phyloP scores from a whole-genome alignment of 2,113 vertebrate species.

The Scytalopus superciliaris region DNA sequence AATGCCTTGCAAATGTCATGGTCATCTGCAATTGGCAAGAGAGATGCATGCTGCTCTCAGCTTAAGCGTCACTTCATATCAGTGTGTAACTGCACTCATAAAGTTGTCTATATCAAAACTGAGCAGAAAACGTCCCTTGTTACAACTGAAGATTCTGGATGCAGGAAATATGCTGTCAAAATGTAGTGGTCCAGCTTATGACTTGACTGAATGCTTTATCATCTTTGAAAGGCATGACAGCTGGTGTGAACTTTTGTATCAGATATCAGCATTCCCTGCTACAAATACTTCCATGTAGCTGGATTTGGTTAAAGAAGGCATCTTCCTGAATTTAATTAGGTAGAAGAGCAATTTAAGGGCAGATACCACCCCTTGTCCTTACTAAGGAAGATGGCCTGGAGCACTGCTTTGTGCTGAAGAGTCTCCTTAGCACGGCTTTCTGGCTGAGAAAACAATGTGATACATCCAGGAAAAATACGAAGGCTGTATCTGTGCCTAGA shows the following conservation, averaged over 20 bases:
- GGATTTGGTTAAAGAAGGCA: slow-evolving; percentile 44
- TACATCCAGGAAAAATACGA: slow-evolving; percentile 76
- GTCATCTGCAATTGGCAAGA: background rate
- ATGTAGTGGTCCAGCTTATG: background rate
- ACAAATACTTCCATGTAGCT: slow-evolving; percentile 58
- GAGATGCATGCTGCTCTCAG: background rate
- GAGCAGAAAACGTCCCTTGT: rapidly evolving
- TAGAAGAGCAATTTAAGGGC: slow-evolving; percentile 61
- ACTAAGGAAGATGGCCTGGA: slow-evolving; percentile 60
- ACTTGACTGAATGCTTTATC: background rate
- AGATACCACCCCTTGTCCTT: slow-evolving; percentile 48
- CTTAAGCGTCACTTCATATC: background rate
- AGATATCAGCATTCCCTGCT: background rate
- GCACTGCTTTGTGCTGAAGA: slow-evolving; percentile 31
- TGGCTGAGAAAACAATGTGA: slow-evolving; percentile 75
- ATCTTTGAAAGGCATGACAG: slow-evolving; percentile 33
- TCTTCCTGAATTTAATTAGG: slow-evolving; percentile 70
- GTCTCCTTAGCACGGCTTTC: slow-evolving; percentile 60
- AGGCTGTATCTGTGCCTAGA: slow-evolving; percentile 70
- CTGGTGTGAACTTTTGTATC: slow-evolving; percentile 40
- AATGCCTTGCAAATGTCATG: background rate
- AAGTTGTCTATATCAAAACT: background rate
- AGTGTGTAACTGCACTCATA: background rate
- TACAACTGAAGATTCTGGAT: background rate
- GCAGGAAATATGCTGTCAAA: background rate